These are phyloP conservation scores for Leucophenga varia DNA, from an alignment of 1,140 invertebrate species.

Conservation along the genomic window DNA sequence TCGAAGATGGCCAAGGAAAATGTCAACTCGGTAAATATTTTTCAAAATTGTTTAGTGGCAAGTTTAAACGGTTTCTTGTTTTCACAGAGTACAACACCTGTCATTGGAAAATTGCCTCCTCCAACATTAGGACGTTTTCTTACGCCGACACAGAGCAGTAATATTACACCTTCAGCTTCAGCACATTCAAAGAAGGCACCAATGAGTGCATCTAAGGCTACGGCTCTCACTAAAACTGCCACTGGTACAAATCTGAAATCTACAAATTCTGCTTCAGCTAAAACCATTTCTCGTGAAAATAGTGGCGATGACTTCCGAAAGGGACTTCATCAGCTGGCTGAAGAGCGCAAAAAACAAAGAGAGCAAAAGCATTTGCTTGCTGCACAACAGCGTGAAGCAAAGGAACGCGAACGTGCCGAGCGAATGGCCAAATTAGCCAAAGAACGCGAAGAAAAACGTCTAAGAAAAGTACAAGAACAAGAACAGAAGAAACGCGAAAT, in stretches of 20 bases:
- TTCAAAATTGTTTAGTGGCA: slow-evolving; percentile 9
- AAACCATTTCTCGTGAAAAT: slow-evolving; percentile 40
- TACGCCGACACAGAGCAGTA: slow-evolving; percentile 40
- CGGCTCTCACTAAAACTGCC: slow-evolving; percentile 25
- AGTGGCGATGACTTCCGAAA: slow-evolving; percentile 50
- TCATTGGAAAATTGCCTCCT: slow-evolving; percentile 32
- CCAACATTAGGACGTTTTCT: slow-evolving; percentile 46
- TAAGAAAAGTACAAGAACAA: slow-evolving; percentile 59
- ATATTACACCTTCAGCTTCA: slow-evolving; percentile 14
- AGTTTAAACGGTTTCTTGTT: neutral
- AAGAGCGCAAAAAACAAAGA: slow-evolving; percentile 62
- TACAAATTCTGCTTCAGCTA: slow-evolving; percentile 27
- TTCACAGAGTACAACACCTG: slow-evolving; percentile 24
- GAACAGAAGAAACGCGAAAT: slow-evolving; percentile 57
- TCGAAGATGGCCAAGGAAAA: slow-evolving; percentile 28
- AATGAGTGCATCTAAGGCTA: slow-evolving; percentile 38
- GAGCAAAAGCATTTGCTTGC: slow-evolving; percentile 64
- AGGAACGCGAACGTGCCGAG: slow-evolving; percentile 59
- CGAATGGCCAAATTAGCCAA: slow-evolving; percentile 60
- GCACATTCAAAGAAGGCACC: slow-evolving; percentile 37
- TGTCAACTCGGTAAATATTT: slow-evolving; percentile 8
- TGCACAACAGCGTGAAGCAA: slow-evolving; percentile 60
- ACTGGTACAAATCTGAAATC: slow-evolving; percentile 31
- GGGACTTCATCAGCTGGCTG: slow-evolving; percentile 51
- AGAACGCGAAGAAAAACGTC: slow-evolving; percentile 59